Evolutionary conservation across 1,140 invertebrate genomes (phyloP), one percentile per base, ranked within the genome.

Genomic region (Sitophilus oryzae): DNA sequence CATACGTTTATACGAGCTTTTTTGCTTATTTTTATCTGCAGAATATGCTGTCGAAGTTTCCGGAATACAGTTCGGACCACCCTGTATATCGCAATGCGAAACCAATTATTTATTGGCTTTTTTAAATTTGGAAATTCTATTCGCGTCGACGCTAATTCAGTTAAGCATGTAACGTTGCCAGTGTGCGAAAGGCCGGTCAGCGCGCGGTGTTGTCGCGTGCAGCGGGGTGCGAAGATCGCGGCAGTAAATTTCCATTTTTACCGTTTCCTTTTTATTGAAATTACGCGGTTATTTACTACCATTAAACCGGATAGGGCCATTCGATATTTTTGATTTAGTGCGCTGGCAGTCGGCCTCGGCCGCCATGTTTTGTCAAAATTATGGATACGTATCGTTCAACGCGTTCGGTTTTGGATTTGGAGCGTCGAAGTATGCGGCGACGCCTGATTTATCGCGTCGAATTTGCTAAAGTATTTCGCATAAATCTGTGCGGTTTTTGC

Each of bases 191-290:
- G n/a, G n/a, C n/a, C n/a, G n/a, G n/a, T n/a, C n/a, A n/a, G n/a
- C n/a, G n/a, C n/a, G n/a, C n/a, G n/a, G 50, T 11, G 40, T 45
- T 23, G 38, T 36, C 46, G 47, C 41, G 47, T 45, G 47, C 52
- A 52, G 48, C 43, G 52, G 46, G 47, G 58, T 59, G 58, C 43
- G 44, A 59, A 54, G 52, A 55, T 59, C 48, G 42, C n/a, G 36
- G 52, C 35, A 56, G 49, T 60, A 56, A 60, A 60, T 60, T 51
- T 60, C 40, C 52, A 52, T 60, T 60, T 60, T 60, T 56, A 53
- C 36, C 46, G 50, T 60, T 60, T 56, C 54, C 53, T 56, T 60
- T 60, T 60, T 60, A 60, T 60, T 60, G 59, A 60, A 60, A 60
- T 60, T 60, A 56, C 47, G 54, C 50, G 59, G 54, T 57, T 60